These are phyloP conservation scores for Ciconia boyciana DNA, from an alignment of 2,113 vertebrate species.

Conservation along the genomic window DNA sequence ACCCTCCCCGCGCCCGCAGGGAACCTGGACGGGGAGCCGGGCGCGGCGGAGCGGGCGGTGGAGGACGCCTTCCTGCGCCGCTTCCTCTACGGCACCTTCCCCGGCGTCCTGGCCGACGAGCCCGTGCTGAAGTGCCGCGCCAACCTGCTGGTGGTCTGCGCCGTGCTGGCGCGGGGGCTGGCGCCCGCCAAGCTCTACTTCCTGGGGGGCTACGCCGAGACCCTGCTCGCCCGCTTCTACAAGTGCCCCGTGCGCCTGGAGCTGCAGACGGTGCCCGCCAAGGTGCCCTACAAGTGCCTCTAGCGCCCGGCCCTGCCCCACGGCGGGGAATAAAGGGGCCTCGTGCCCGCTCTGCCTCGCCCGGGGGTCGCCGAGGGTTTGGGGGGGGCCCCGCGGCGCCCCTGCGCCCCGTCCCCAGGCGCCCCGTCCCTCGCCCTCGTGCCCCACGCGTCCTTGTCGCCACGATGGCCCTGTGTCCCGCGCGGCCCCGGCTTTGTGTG, in stretches of 20 bases:
- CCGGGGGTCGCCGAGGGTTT: background rate
- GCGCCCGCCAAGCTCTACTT: slow-evolving; percentile 80
- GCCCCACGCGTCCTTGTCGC: no score
- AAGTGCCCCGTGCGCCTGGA: slow-evolving; percentile 88
- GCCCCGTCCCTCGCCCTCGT: no score
- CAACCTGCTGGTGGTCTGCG: slow-evolving; percentile 80
- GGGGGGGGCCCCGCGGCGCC: no score
- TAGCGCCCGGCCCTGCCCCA: background rate
- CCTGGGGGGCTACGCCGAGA: slow-evolving; percentile 84
- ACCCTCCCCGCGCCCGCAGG: no score
- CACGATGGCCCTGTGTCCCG: no score
- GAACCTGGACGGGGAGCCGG: no score
- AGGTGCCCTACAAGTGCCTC: slow-evolving; percentile 82
- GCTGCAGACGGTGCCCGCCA: slow-evolving; percentile 80
- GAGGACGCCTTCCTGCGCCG: slow-evolving; percentile 87
- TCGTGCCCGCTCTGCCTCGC: fast-evolving
- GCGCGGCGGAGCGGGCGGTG: slow-evolving; percentile 76
- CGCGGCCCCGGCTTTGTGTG: no score
- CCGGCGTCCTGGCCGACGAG: slow-evolving; percentile 79
- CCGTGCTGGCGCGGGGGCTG: slow-evolving; percentile 74
- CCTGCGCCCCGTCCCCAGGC: no score
- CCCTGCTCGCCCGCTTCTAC: slow-evolving; percentile 82
- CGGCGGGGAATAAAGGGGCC: background rate
- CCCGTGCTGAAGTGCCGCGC: slow-evolving; percentile 82
- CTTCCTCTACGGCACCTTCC: slow-evolving; percentile 87